Base-by-base conservation (phyloP, 2,797 vertebrate species). In the Acanthiza pusilla region DNA sequence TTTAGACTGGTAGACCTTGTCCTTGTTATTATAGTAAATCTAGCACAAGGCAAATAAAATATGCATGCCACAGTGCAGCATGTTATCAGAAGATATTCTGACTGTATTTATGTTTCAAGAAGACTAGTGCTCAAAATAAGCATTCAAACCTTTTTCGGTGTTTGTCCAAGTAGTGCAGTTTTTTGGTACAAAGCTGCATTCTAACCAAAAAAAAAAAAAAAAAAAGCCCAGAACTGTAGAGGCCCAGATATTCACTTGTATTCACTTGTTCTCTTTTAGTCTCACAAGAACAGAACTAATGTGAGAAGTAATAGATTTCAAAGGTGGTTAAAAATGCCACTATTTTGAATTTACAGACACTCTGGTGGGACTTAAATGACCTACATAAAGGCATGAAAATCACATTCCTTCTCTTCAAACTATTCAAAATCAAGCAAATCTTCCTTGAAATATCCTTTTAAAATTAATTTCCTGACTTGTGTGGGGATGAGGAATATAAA, bases 401-500 rank as follows among this genome's bases (percentile, higher is more conserved):
- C 34, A 54, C 27, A 70, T 89, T 68, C 48, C 26, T 91, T 70
- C 74, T 77, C 57, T 82, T 92, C 57, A 80, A 77, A 53, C 50
- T 13, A 38, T 30, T 66, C 26, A 67, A 85, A 91, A 63, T 1
- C 38, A 93, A 88, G 50, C 17, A 71, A 92, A 83, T 61, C 42
- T 89, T 71, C 48, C 29, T 68, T 95, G 85, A 96, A 89, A 80
- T 90, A 72, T 10, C 47, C 47, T 62, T 89, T 91, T 78, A 3
- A 86, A 95, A 93, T 91, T 95, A 75, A 86, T 88, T 93, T 95
- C 62, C 73, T 86, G 83, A 84, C 45, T 34, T 88, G 91, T 38
- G 58, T 90, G 70, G 10, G 76, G 54, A 50, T 66, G 16, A 72
- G 45, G 88, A 84, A 93, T 42, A 42, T 16, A 42, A 42, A 42